These are phyloP conservation scores for Tenebrosternarchus preto DNA, from an alignment of 2,113 vertebrate genomes.

Conservation along the genomic window DNA sequence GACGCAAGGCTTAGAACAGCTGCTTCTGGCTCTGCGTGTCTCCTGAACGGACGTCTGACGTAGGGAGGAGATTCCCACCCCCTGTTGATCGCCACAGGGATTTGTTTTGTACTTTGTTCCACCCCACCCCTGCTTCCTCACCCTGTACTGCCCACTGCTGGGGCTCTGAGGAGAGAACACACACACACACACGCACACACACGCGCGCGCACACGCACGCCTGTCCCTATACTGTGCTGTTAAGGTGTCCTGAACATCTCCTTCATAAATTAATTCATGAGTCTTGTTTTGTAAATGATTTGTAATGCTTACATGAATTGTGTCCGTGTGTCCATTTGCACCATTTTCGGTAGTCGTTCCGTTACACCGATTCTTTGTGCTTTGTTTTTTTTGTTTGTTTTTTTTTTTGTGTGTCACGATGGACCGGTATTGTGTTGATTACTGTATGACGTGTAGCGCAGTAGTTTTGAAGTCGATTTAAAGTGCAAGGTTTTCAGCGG, in stretches of 20 bases:
- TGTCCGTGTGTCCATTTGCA: no score
- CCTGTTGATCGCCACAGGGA: conserved; percentile 39
- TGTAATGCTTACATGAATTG: no score
- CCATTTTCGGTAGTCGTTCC: no score
- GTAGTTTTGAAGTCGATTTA: neutral
- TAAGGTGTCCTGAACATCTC: no score
- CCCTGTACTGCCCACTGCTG: neutral
- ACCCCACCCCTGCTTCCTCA: neutral
- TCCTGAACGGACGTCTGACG: conserved; percentile 3
- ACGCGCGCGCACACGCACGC: neutral
- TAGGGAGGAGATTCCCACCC: conserved; percentile 30
- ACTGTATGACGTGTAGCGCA: neutral
- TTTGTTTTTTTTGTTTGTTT: no score
- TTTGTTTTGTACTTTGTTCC: conserved; percentile 15
- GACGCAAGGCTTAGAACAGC: conserved; percentile 3
- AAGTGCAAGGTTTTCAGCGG: neutral
- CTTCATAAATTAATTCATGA: neutral
- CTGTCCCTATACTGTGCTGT: no score
- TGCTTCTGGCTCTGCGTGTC: conserved; percentile 12
- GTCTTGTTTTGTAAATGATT: neutral
- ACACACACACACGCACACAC: neutral
- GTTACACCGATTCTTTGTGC: no score
- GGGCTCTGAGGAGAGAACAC: neutral
- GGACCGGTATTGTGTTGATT: neutral
- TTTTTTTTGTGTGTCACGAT: no score